phyloP scores from a whole-genome alignment of 2,888 invertebrate genomes.

The Rotaria macrura region DNA sequence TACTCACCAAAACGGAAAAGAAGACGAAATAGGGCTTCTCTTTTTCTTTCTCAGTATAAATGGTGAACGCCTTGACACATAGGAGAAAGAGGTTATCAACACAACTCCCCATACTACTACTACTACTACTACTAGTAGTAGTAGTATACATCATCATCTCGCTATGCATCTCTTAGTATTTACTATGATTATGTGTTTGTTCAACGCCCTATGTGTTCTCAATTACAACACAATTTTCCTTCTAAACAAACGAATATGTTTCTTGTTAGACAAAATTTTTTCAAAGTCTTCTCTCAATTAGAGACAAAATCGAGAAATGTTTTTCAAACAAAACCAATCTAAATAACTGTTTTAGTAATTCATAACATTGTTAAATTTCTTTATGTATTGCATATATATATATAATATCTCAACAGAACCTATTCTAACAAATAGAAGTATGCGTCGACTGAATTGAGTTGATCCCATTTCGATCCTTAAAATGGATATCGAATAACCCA shows the following conservation, averaged over 20 bases:
- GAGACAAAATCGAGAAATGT: not conserved
- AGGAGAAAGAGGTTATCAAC: not conserved
- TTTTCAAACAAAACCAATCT: not conserved
- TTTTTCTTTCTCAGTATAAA: not conserved
- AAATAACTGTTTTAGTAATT: not conserved
- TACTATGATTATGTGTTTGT: not conserved
- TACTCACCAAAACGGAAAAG: not conserved
- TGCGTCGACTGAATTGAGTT: not conserved
- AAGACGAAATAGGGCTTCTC: not conserved
- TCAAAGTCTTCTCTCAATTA: not conserved
- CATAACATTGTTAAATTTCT: not conserved
- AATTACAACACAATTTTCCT: not conserved
- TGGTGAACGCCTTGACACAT: conserved; percentile 1
- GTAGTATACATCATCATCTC: not conserved
- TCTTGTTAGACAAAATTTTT: not conserved
- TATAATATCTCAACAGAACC: not conserved
- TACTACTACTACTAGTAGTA: too few relatives aligned
- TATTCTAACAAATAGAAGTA: not conserved
- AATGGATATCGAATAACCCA: not conserved
- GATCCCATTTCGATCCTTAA: not conserved
- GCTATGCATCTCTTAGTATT: not conserved
- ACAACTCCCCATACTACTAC: not conserved
- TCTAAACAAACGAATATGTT: not conserved
- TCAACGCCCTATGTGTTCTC: not conserved
- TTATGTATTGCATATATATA: not conserved